Evolutionary conservation across 1,140 invertebrate species (phyloP), one percentile per base, ranked within the genome.

Genomic region (Coptotermes formosanus): DNA sequence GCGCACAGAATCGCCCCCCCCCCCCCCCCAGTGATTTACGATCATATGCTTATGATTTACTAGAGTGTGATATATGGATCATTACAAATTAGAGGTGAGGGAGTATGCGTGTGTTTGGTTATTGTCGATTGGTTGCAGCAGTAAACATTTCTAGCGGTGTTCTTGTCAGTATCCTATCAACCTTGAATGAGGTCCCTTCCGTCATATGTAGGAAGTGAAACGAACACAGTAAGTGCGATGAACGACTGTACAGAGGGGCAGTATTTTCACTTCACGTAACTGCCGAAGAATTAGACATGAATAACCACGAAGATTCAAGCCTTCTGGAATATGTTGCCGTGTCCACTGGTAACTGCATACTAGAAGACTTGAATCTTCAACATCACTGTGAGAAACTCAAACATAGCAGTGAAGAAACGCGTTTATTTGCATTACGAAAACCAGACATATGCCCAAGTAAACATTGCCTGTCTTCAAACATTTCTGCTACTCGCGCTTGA

Each of bases 41-140:
- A 16, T 75, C 64, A 75, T 30, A 75, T 75, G 64, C 25, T 75
- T 30, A 75, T 75, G 64, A 75, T 64, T 64, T 64, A 64, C 59
- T 64, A 7, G 19, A 64, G 8, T 23, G 59, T 64, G 59, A 64
- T 75, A 30, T 75, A 75, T 75, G 64, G 7, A n/a, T 75, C 19
- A 75, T 75, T 75, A 75, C 64, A 75, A 75, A 75, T 75, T n/a
- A 75, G 64, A 75, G 64, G 64, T 75, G 64, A 64, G 59, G 1
- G 59, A 21, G 4, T 23, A 19, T 11, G 52, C 19, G 59, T 64
- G 14, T 23, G 59, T 64, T 21, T 23, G 59, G 59, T 64, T 64
- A 12, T 16, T 19, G 59, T 19, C 25, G 19, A 64, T 19, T 23
- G 59, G 59, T 23, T 64, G 19, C 25, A 75, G n/a, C 64, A 30